Percentiles rank a stretch among this genome's conserved stretches.
Evolutionary conservation across 2,113 vertebrate genomes (phyloP).

Genomic region (Tenebrosternarchus preto): DNA sequence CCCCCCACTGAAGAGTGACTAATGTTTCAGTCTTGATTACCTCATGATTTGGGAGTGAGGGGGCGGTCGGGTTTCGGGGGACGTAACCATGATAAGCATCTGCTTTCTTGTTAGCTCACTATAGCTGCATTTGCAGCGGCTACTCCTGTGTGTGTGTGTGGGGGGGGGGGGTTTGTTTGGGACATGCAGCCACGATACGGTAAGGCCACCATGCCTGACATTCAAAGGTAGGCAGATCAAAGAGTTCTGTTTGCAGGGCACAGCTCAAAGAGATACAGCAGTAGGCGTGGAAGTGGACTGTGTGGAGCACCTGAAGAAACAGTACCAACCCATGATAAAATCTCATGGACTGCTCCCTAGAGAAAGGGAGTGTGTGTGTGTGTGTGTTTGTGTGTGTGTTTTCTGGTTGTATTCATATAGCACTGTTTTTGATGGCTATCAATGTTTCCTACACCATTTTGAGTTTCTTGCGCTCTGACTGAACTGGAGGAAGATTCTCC

Average conservation of each 20-base stretch:
- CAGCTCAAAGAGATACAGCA: constrained; percentile 59
- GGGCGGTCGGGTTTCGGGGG: constrained; percentile 7
- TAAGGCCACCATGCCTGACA: constrained; percentile 63
- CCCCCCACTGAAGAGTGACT: constrained; percentile 29
- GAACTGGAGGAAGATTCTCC: constrained; percentile 55
- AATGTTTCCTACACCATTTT: constrained; percentile 74
- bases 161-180: constrained; percentile 60
- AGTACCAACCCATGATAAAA: constrained; percentile 69
- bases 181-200: constrained; percentile 58
- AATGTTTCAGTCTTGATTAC: constrained; percentile 54
- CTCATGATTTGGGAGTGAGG: constrained; percentile 52
- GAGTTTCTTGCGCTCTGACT: constrained; percentile 85
- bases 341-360: constrained; percentile 42
- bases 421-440: constrained; percentile 21
- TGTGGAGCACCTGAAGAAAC: constrained; percentile 75
- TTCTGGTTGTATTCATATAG: not conserved
- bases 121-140: too few relatives aligned
- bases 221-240: constrained; percentile 66
- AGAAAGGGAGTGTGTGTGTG: not conserved
- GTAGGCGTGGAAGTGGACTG: constrained; percentile 27
- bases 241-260: constrained; percentile 16
- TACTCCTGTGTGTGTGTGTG: constrained; percentile 26
- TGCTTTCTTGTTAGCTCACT: constrained; percentile 65
- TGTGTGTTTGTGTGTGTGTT: not conserved
- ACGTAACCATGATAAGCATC: constrained; percentile 66